Conservation (phyloP, 2,113 vertebrate species). For the Callocephalon fimbriatum region DNA sequence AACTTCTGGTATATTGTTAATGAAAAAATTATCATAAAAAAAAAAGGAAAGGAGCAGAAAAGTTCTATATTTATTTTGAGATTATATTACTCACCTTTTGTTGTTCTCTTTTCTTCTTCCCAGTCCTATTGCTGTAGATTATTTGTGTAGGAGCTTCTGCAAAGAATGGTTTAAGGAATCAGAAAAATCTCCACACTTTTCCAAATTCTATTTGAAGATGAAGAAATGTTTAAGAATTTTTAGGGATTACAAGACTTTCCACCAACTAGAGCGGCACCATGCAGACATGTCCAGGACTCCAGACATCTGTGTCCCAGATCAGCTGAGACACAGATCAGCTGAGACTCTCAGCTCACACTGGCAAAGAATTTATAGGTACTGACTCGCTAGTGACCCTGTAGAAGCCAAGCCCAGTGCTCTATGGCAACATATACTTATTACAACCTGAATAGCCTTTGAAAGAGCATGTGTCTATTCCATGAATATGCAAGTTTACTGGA, state of each 20-base stretch:
- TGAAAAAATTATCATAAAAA: background rate
- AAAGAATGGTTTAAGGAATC: background rate
- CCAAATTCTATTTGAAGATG: background rate
- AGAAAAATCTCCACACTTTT: background rate
- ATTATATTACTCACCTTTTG: background rate
- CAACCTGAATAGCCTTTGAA: background rate
- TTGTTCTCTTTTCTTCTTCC: background rate
- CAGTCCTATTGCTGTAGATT: background rate
- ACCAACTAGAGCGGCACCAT: background rate
- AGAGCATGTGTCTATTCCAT: background rate
- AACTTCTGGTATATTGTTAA: background rate
- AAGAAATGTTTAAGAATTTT: background rate
- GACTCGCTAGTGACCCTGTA: background rate
- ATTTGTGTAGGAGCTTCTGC: background rate
- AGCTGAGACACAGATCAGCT: background rate
- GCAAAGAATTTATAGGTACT: background rate
- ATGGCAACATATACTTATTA: background rate
- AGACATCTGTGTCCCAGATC: background rate
- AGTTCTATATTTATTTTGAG: background rate
- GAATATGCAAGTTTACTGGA: background rate
- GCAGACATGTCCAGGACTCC: background rate
- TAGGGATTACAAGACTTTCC: background rate
- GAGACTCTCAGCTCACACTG: background rate
- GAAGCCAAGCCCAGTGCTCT: background rate
- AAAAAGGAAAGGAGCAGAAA: background rate